phyloP scores from a whole-genome alignment of 1,140 invertebrate genomes.

The Sogatella furcifera region DNA sequence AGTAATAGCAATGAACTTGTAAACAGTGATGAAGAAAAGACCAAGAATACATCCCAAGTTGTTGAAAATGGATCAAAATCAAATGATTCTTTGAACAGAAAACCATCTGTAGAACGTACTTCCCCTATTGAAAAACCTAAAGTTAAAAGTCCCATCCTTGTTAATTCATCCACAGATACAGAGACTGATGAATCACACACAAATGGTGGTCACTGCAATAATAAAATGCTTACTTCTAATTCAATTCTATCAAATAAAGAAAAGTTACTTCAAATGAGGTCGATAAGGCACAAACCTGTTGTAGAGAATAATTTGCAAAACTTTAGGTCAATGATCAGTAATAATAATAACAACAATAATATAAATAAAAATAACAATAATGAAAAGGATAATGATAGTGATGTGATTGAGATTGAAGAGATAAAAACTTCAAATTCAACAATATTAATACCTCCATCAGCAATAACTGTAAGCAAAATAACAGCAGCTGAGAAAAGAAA shows the following conservation, averaged over 20 bases:
- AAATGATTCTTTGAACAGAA: no score
- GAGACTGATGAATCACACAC: not conserved
- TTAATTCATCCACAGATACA: no score
- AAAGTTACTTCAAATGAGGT: not conserved
- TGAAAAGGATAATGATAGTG: not conserved
- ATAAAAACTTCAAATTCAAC: not conserved
- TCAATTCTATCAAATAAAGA: not conserved
- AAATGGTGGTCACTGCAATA: not conserved
- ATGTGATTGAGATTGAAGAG: not conserved
- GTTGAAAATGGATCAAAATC: no score
- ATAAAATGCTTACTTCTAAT: not conserved
- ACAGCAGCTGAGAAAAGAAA: conserved; percentile 24
- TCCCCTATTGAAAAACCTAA: no score
- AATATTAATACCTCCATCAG: conserved; percentile 20
- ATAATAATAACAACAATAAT: no score
- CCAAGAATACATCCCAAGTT: no score
- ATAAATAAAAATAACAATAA: not conserved
- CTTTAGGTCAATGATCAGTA: no score
- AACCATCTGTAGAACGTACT: no score
- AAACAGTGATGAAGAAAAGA: no score
- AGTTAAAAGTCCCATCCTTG: no score
- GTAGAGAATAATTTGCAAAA: no score
- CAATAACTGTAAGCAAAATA: conserved; percentile 26
- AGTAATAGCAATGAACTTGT: no score
- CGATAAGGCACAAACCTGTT: not conserved